Evolutionary conservation across 2,888 invertebrate species (phyloP), one percentile per base, ranked within the genome.

Genomic region (Epirrhoe tristata): DNA sequence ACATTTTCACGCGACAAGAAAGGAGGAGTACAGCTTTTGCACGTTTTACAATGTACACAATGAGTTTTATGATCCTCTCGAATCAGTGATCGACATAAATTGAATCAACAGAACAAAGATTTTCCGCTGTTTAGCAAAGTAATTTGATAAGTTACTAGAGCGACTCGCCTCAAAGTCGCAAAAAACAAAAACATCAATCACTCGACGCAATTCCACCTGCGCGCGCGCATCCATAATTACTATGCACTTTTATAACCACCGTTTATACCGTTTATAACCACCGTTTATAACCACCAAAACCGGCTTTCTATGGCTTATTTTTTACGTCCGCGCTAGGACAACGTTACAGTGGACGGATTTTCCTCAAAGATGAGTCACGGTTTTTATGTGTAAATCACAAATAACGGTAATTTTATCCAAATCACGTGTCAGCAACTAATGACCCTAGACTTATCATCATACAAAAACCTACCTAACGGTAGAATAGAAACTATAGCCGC

Each of bases 71-170:
- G 3, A 39, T 39, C 39, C 39, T 39, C 39, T 12, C 39, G 12
- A 43, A 43, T 43, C 36, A 56, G 32, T 43, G 14, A 50, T 57
- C 39, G 34, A 55, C 16, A 34, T 48, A 48, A 17, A 5, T 55
- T 2, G 6, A 55, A 55, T 53, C 3, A 54, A 61, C 36, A 43
- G 43, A 56, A 58, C 46, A 54, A 59, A 31, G 31, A 57, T 51
- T 56, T 53, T 65, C 62, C 65, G 61, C 62, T 52, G 56, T 62
- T 52, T 52, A 16, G 51, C 34, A 24, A n/a, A 51, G 39, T 39
- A 8, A n/a, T 53, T 36, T 58, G 16, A 50, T 14, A 48, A 67
- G 67, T 65, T 57, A 70, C 36, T 67, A 57, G 65, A 70, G 65
- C 70, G 64, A 52, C 48, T 43, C 39, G 39, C 39, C 39, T 36